Evolutionary conservation across 2,113 vertebrate genomes (phyloP).

Genomic region (Erythrocercus mccallii): DNA sequence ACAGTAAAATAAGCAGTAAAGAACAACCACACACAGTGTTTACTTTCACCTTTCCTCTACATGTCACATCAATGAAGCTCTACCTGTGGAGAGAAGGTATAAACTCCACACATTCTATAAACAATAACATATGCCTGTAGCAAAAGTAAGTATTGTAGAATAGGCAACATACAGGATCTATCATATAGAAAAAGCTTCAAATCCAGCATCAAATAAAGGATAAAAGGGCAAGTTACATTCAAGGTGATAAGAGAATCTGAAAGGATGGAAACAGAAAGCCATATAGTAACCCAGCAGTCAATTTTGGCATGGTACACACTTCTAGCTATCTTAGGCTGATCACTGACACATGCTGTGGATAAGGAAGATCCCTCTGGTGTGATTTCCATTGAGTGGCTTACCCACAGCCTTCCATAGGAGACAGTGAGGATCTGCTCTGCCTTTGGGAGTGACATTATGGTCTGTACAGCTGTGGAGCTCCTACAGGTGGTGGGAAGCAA

Average conservation of each 20-base stretch:
- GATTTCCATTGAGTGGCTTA: background rate
- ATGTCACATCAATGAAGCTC: accelerated
- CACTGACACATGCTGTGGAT: background rate
- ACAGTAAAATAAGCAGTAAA: background rate
- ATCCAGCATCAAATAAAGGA: background rate
- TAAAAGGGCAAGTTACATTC: background rate
- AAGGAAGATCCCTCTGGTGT: background rate
- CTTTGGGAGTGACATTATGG: background rate
- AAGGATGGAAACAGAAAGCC: background rate
- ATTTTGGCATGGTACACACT: background rate
- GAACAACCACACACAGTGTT: background rate
- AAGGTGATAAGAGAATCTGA: background rate
- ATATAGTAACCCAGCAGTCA: background rate
- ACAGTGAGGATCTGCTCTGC: accelerated
- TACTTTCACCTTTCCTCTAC: background rate
- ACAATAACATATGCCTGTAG: background rate
- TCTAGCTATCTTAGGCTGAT: background rate
- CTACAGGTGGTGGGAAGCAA: background rate
- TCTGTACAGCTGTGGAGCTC: background rate
- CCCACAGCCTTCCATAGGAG: background rate
- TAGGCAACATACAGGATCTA: background rate
- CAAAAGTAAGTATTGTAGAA: background rate
- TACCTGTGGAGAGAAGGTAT: background rate
- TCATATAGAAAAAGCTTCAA: background rate
- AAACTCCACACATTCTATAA: background rate